Conservation (phyloP, 1,140 invertebrate species). For the Drosophila kohkoa region DNA sequence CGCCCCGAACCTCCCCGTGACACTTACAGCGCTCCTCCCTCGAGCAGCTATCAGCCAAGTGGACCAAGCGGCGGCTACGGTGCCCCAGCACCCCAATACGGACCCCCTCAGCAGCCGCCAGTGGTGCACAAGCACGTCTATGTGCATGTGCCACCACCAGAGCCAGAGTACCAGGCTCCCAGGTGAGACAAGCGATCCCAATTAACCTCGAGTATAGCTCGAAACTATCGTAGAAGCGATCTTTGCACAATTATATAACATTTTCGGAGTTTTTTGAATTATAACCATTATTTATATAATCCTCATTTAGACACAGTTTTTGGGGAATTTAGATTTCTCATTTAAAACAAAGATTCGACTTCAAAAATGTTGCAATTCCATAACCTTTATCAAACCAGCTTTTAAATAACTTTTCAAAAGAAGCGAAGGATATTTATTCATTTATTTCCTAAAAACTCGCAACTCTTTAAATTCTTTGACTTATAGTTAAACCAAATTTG, state of each 20-base stretch:
- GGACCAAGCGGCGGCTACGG: slow-evolving; percentile 77
- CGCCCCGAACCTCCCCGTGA: slow-evolving; percentile 82
- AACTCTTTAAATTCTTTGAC: too few species aligned
- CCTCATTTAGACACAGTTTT: too few species aligned
- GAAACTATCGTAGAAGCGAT: background rate
- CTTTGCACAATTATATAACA: background rate
- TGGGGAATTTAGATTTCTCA: too few species aligned
- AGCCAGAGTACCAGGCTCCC: slow-evolving; percentile 90
- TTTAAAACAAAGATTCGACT: too few species aligned
- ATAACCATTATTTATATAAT: too few species aligned
- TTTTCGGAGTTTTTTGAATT: too few species aligned
- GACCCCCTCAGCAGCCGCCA: slow-evolving; percentile 89
- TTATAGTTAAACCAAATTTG: too few species aligned
- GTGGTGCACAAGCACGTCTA: slow-evolving; percentile 94
- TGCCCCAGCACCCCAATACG: slow-evolving; percentile 88
- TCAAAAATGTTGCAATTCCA: too few species aligned
- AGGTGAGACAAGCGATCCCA: slow-evolving; percentile 78
- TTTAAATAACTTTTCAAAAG: too few species aligned
- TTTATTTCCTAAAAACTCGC: too few species aligned
- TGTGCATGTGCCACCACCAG: slow-evolving; percentile 93
- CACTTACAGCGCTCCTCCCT: slow-evolving; percentile 76
- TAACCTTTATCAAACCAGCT: too few species aligned
- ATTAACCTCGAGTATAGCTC: background rate
- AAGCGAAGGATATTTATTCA: too few species aligned
- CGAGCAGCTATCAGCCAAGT: slow-evolving; percentile 76